Base-by-base conservation (phyloP, 2,888 invertebrate genomes). In the Pheosia gnoma region DNA sequence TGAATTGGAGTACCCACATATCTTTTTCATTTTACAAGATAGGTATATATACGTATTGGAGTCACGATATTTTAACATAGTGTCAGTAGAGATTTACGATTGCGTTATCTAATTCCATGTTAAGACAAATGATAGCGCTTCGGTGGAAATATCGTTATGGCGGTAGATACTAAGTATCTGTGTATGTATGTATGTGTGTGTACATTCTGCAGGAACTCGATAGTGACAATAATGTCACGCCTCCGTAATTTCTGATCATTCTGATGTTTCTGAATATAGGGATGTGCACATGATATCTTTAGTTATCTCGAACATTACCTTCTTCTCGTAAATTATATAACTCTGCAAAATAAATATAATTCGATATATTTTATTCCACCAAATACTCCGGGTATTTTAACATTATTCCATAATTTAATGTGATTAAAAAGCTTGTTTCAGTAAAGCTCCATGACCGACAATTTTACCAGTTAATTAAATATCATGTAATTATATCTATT, bases 251-350 rank as follows among this genome's bases (percentile, higher is more conserved):
- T 51, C 9, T 36, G 56, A 58, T 52, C n/a, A n/a, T n/a, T n/a
- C n/a, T n/a, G n/a, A n/a, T n/a, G 58, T 57, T 59, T 59, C 52
- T 37, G 45, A 10, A 53, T 53, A 53, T 53, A 41, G 53, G 47
- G 57, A 57, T 53, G 45, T 45, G 53, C n/a, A n/a, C n/a, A n/a
- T n/a, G n/a, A 51, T 61, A 59, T 57, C 43, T 45, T 59, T 63
- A 36, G 59, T 43, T 66, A 71, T 66, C 68, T 64, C 59, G 59
- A 73, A 67, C 64, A 59, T 66, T 67, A 61, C 59, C 57, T 55
- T 57, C 43, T 39, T 6, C 10, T 43, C 43, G 9, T 43, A 5
- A 7, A 41, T 5, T 41, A 8, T 41, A 39, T 25, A 25, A 0
- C 25, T 25, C 25, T 25, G 2, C 25, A 25, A 25, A 25, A 25